Base-by-base conservation (phyloP, 2,888 invertebrate genomes). In the Tinea pellionella region DNA sequence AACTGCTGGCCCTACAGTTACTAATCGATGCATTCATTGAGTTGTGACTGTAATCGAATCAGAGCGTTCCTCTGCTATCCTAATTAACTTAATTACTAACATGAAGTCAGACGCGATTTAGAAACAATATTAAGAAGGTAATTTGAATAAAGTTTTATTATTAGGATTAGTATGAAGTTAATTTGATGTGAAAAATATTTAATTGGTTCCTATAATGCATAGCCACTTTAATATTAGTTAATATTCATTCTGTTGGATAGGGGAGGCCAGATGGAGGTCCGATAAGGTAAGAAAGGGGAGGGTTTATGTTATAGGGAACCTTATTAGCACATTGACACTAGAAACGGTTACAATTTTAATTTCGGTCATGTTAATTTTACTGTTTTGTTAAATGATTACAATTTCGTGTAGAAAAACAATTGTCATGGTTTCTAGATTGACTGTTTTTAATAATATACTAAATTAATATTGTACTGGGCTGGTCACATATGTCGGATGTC, bases 211-310 rank as follows among this genome's bases (percentile, higher is more conserved):
- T 6, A n/a, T 53, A 53, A 12, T 53, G 53, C 32, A 32, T 32
- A 57, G 57, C 32, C 68, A 66, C 72, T 76, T 78, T 73, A 69
- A 68, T 77, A 80, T 80, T 81, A 75, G 79, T 86, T 84, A 86
- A 85, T 86, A 86, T 86, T 86, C 84, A 85, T 83, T 83, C 85
- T 42, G 75, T 63, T 15, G 32, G 16, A 32, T 57, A 32, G 32
- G 65, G 68, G 73, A 51, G 53, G 57, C 16, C 47, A 60, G 61
- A 62, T 63, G 60, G 61, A 60, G 53, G 58, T 56, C 57, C 53
- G 61, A 61, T 63, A 62, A 62, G 62, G 43, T 55, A 60, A 59
- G 61, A 78, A 73, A 64, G 65, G 62, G 62, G 13, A 53, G 59
- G 61, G 57, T 62, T 66, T 66, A 55, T 32, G 59, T 65, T 66